phyloP scores from a whole-genome alignment of 2,113 vertebrate species.

The Indicator indicator region DNA sequence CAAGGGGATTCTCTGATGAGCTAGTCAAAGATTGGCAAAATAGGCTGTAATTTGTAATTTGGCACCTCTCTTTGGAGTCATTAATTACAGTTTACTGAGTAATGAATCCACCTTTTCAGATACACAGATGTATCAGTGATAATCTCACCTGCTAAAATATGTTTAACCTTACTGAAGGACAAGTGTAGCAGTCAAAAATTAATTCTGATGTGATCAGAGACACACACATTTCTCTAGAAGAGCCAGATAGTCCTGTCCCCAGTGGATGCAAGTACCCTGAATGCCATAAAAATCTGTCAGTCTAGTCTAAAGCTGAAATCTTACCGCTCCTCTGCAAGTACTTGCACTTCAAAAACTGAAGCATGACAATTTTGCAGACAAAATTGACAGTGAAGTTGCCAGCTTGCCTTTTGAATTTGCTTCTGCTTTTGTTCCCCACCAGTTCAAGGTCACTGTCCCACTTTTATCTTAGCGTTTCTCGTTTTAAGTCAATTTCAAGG shows the following conservation, averaged over 20 bases:
- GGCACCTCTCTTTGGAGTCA: constrained; percentile 23
- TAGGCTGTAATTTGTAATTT: constrained; percentile 48
- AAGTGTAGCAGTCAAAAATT: background rate
- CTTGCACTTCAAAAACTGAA: background rate
- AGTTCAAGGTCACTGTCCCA: background rate
- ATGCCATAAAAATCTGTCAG: background rate
- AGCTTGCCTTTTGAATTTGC: background rate
- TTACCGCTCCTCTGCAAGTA: background rate
- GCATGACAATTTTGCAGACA: background rate
- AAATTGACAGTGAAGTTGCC: background rate
- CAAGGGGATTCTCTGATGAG: constrained; percentile 45
- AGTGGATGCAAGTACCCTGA: background rate
- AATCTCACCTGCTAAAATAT: constrained; percentile 37
- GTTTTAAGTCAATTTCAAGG: background rate
- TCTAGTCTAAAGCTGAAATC: background rate
- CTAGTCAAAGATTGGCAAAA: constrained; percentile 40
- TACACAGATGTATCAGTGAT: background rate
- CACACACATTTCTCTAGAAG: background rate
- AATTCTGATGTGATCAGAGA: background rate
- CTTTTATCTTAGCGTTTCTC: background rate
- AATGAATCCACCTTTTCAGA: constrained; percentile 60
- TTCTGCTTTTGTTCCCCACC: background rate
- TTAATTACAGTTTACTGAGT: constrained; percentile 49
- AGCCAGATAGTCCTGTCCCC: background rate
- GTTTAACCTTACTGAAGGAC: background rate